Conservation (phyloP, 2,113 vertebrate genomes). For the Myodes glareolus region DNA sequence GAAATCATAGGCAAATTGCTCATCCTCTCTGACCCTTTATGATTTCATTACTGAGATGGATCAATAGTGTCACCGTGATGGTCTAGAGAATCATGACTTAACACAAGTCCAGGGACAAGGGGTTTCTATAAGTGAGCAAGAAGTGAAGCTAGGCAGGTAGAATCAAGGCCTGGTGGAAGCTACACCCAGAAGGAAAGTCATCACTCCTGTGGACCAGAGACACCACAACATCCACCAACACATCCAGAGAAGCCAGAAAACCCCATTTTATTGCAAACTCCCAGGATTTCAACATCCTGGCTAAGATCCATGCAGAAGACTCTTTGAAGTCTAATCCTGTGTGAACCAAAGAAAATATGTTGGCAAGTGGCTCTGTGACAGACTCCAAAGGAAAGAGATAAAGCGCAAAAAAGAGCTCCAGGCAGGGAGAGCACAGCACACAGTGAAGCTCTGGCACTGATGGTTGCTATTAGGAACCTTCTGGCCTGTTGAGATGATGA, state of each 20-base stretch:
- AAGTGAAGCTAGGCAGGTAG: not conserved
- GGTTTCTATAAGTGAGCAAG: not conserved
- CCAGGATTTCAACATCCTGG: not conserved
- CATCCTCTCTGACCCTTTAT: not conserved
- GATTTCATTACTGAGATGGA: not conserved
- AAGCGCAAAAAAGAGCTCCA: not conserved
- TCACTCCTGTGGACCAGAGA: fast-evolving
- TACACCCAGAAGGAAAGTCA: not conserved
- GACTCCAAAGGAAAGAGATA: not conserved
- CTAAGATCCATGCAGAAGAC: not conserved
- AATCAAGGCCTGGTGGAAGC: not conserved
- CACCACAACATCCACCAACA: not conserved
- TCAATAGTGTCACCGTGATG: not conserved
- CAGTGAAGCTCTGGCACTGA: not conserved
- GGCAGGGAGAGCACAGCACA: fast-evolving
- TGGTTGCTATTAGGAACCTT: not conserved
- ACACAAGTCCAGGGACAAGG: too few relatives aligned
- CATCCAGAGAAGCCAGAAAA: not conserved
- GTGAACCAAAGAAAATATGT: not conserved
- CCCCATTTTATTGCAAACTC: not conserved
- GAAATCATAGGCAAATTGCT: not conserved
- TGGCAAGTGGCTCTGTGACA: not conserved
- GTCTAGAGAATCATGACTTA: not conserved
- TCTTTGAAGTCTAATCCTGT: not conserved
- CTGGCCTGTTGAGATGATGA: not conserved